Base-by-base conservation (phyloP, 1,140 invertebrate genomes). In the Cotesia chilonis region DNA sequence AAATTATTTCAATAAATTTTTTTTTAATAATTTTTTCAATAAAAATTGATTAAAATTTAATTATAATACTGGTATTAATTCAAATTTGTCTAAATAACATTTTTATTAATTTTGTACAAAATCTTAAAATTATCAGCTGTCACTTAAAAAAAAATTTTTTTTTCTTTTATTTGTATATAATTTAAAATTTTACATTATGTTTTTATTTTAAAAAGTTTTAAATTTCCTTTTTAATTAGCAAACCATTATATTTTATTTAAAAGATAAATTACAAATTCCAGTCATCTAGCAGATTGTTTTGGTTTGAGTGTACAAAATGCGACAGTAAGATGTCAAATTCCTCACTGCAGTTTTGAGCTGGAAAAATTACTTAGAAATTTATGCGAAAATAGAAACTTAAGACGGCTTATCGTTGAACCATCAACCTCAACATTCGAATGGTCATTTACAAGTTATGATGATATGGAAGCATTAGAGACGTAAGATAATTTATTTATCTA, bases 241-340 rank as follows among this genome's bases (percentile, higher is more conserved):
- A 28, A 28, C 1, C 0, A 28, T 28, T 28, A 10, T 66, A 36
- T 74, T 61, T 38, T 17, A 59, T 9, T 59, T 59, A 9, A 47
- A 35, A 7, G 1, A n/a, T n/a, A n/a, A 20, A 60, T 47, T 28
- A 1, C 28, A 28, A 59, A 59, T 76, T 77, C 6, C 68, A 86
- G 85, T 72, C 81, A 75, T 72, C 72, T 87, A 20, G 78, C 79
- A 47, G 80, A 77, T 68, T 80, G 79, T 71, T 87, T 85, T 67
- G 80, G 80, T 61, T 77, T 83, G 57, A 87, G 85, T 60, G 84
- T 86, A 1, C 82, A 82, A 37, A 84, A 85, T 71, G 84, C 80
- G 12, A 86, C 83, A 5, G 82, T 87, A 59, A 78, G 80, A 66
- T 86, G 84, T 65, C 77, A 84, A 66, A 81, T 77, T 54, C 61